Conservation (phyloP, 2,113 vertebrate genomes). For the Centropus unirufus region DNA sequence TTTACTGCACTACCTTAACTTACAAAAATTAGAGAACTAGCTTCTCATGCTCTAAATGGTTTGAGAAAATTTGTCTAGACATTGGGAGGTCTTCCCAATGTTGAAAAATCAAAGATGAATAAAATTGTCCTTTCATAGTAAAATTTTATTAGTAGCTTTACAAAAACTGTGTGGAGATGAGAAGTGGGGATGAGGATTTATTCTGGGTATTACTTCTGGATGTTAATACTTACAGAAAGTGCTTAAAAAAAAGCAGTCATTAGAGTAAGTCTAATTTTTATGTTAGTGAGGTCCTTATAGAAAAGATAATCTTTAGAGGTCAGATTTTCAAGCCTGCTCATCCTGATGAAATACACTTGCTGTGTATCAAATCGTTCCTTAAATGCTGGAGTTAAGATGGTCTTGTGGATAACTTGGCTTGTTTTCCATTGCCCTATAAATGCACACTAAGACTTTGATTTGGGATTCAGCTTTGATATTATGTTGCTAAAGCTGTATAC, state of each 20-base stretch:
- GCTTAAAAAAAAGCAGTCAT: not conserved
- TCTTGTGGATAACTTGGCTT: not conserved
- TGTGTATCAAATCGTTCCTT: not conserved
- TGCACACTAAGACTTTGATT: not conserved
- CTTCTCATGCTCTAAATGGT: not conserved
- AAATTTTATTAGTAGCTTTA: not conserved
- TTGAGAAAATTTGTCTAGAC: not conserved
- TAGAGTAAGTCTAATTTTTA: not conserved
- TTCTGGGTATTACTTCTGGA: not conserved
- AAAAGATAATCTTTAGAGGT: not conserved
- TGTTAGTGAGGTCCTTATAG: not conserved
- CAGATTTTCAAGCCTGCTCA: not conserved
- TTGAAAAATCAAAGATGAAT: not conserved
- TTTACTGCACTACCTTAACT: not conserved
- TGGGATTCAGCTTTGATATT: not conserved
- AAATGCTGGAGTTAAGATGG: not conserved
- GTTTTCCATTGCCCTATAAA: not conserved
- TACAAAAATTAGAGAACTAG: not conserved
- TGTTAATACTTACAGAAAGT: not conserved
- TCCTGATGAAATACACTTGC: not conserved
- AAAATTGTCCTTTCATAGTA: not conserved
- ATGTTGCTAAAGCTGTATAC: not conserved
- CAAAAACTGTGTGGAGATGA: not conserved
- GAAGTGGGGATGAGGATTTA: not conserved
- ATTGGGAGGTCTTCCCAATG: not conserved